phyloP scores from a whole-genome alignment of 2,797 vertebrate genomes.

The Malurus splendens region DNA sequence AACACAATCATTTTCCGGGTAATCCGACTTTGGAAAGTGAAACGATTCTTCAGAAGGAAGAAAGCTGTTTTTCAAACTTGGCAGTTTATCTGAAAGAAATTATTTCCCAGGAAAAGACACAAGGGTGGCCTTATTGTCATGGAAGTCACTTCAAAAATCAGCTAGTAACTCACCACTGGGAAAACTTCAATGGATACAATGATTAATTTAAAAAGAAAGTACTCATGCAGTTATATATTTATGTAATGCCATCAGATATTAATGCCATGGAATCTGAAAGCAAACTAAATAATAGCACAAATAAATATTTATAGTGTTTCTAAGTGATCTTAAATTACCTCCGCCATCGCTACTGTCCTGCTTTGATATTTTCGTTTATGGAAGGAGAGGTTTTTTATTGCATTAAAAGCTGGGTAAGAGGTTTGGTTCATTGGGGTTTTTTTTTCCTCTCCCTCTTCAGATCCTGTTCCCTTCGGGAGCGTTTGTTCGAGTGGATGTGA shows the following conservation, averaged over 20 bases:
- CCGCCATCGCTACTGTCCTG: rapidly evolving
- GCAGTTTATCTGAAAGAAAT: constrained; percentile 27
- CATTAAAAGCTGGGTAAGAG: not conserved
- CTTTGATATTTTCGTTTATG: not conserved
- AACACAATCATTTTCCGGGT: constrained; percentile 41
- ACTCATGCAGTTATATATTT: not conserved
- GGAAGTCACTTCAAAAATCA: not conserved
- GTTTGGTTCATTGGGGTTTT: not conserved
- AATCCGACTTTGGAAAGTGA: constrained; percentile 26
- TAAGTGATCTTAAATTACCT: not conserved
- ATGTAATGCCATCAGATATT: not conserved
- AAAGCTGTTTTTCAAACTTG: constrained; percentile 19
- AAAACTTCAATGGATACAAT: not conserved
- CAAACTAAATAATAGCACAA: not conserved
- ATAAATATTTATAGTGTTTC: constrained; percentile 5
- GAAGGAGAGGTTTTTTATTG: not conserved
- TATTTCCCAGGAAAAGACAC: constrained; percentile 2
- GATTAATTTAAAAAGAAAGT: constrained; percentile 15
- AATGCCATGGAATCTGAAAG: not conserved
- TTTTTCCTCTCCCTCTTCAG: constrained; percentile 37
- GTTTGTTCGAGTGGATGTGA: constrained; percentile 74
- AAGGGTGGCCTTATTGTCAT: not conserved
- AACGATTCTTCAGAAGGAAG: constrained; percentile 14
- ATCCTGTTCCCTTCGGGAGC: constrained; percentile 80
- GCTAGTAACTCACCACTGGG: not conserved